Percentiles rank a stretch among this genome's conserved stretches.
These are phyloP conservation scores for Myoxocephalus aenaeus DNA, from an alignment of 2,797 vertebrate species.

Conservation along the genomic window DNA sequence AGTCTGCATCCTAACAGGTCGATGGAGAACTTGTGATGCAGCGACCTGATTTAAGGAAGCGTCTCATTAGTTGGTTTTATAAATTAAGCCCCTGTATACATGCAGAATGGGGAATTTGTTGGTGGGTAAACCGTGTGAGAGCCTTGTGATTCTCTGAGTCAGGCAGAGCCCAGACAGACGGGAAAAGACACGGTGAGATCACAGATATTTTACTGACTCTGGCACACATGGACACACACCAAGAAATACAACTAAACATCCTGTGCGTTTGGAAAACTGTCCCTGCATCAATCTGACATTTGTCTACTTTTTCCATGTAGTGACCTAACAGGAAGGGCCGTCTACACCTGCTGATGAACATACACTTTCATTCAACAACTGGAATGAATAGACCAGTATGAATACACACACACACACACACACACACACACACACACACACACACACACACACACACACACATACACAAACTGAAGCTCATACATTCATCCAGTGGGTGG, in stretches of 20 bases:
- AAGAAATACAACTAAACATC: conserved; percentile 15
- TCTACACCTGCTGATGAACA: conserved; percentile 55
- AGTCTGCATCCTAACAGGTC: background rate
- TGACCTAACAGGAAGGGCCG: conserved; percentile 61
- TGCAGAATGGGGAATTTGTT: conserved; percentile 42
- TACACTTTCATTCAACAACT: conserved; percentile 57
- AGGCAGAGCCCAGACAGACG: conserved; percentile 35
- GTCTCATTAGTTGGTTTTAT: conserved; percentile 12
- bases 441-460: no score
- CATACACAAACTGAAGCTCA: conserved; percentile 7
- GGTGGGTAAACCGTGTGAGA: conserved; percentile 42
- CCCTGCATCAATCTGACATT: conserved; percentile 46
- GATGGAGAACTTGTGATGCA: background rate
- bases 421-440: background rate
- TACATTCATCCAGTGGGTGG: conserved; percentile 51
- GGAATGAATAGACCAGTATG: conserved; percentile 69
- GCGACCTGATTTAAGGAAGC: background rate
- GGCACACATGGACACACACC: background rate
- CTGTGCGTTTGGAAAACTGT: conserved; percentile 36
- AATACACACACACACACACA: background rate
- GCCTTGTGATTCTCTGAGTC: conserved; percentile 62
- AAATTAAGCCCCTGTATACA: conserved; percentile 22
- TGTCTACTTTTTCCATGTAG: conserved; percentile 48
- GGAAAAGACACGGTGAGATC: conserved; percentile 43
- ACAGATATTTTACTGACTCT: conserved; percentile 6